Evolutionary conservation across 2,797 vertebrate species (phyloP).

Genomic region (Coregonus suidteri): DNA sequence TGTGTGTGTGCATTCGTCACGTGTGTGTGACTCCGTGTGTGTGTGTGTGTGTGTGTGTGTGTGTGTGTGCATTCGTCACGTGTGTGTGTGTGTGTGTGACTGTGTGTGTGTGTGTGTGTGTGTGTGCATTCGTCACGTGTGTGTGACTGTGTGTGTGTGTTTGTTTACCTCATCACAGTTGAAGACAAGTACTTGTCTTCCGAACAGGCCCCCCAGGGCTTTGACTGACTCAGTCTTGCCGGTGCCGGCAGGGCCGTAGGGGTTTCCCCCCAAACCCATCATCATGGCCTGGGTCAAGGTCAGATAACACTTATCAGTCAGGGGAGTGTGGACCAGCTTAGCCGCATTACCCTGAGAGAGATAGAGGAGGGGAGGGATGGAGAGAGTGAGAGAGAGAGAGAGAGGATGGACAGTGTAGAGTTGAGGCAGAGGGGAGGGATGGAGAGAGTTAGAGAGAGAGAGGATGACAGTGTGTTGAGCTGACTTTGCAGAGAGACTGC

Average conservation of each 20-base stretch:
- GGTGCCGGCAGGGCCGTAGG: constrained; percentile 96
- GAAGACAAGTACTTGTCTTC: too few species aligned
- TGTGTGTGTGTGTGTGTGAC: neutral
- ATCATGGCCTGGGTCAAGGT: constrained; percentile 63
- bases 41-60: constrained; percentile 22
- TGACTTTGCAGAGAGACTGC: constrained; percentile 35
- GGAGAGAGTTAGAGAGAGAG: constrained; percentile 19
- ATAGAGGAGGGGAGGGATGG: constrained; percentile 42
- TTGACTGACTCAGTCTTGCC: too few species aligned
- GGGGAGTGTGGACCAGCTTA: constrained; percentile 94
- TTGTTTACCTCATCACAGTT: neutral
- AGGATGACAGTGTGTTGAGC: constrained; percentile 15
- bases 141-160: constrained; percentile 21
- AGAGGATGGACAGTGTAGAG: constrained; percentile 25
- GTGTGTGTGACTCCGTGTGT: neutral
- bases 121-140: constrained; percentile 43
- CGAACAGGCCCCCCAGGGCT: too few species aligned
- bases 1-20: constrained; percentile 41
- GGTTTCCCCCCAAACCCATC: constrained; percentile 92
- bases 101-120: neutral
- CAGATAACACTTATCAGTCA: constrained; percentile 96
- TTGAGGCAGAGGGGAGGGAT: constrained; percentile 42
- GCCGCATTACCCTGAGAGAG: constrained; percentile 86
- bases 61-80: constrained; percentile 42
- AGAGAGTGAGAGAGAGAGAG: constrained; percentile 23